A percentile compares a stretch with the other conserved stretches of the same genome.
Evolutionary conservation across 1,140 invertebrate species (phyloP).

Genomic region (Cephus cinctus): DNA sequence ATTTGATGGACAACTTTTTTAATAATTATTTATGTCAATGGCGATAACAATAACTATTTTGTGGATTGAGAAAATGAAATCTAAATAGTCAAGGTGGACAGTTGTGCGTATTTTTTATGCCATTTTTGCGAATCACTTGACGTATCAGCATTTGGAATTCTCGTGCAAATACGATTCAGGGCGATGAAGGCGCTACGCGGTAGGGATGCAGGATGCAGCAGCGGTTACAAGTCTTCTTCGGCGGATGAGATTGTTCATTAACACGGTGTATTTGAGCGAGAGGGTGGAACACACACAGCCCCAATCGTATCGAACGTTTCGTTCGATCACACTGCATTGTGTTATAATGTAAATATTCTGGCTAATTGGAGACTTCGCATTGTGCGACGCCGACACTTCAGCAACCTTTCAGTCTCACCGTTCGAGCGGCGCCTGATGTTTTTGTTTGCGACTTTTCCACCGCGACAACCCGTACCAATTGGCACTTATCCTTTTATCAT

Average conservation of each 20-base stretch:
- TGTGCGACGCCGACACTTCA: slow-evolving; percentile 14
- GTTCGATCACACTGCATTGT: slow-evolving; percentile 26
- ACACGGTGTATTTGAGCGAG: neutral
- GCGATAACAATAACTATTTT: too few species aligned
- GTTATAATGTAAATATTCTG: slow-evolving; percentile 52
- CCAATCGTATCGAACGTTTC: slow-evolving; percentile 24
- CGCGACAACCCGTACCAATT: slow-evolving; percentile 16
- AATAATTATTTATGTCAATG: too few species aligned
- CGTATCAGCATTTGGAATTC: too few species aligned
- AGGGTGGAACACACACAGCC: neutral
- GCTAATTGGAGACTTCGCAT: slow-evolving; percentile 48
- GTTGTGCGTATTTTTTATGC: too few species aligned
- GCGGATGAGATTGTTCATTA: neutral
- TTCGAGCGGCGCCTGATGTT: slow-evolving; percentile 34
- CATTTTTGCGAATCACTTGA: too few species aligned
- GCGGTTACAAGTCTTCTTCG: too few species aligned
- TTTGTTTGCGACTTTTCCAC: slow-evolving; percentile 35
- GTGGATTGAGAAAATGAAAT: too few species aligned
- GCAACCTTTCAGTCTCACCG: slow-evolving; percentile 31
- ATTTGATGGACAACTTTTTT: neutral
- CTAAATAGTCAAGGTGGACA: too few species aligned
- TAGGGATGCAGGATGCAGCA: too few species aligned
- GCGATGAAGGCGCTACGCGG: too few species aligned
- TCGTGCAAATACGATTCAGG: too few species aligned
- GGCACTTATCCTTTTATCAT: slow-evolving; percentile 14